These are phyloP conservation scores for Hoplodrina blanda DNA, from an alignment of 2,888 invertebrate species.

Conservation along the genomic window DNA sequence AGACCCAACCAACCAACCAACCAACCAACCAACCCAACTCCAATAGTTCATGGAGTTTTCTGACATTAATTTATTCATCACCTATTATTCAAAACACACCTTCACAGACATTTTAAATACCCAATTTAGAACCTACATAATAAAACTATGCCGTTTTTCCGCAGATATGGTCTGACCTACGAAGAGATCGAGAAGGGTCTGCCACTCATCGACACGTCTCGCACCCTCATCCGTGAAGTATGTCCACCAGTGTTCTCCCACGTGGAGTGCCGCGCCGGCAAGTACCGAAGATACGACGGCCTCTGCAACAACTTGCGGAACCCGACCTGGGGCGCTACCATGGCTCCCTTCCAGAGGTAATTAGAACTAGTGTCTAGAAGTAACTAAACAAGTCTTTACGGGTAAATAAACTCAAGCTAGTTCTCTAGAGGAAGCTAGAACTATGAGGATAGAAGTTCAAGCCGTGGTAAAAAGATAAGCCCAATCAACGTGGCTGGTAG, in stretches of 20 bases:
- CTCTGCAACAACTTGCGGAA: constrained; percentile 97
- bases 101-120: not conserved
- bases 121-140: not conserved
- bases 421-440: not conserved
- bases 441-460: not conserved
- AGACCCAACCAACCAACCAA: too few species aligned
- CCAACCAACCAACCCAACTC: too few species aligned
- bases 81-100: not conserved
- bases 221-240: constrained; percentile 95
- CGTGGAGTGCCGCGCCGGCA: constrained; percentile 96
- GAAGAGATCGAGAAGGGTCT: constrained; percentile 97
- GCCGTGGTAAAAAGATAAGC: not conserved
- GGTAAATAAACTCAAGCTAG: too few species aligned
- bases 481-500: not conserved
- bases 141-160: not conserved
- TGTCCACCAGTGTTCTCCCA: constrained; percentile 97
- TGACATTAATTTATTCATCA: not conserved
- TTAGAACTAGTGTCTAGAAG: not conserved
- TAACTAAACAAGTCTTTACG: not conserved
- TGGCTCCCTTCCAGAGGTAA: constrained; percentile 95
- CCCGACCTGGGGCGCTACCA: constrained; percentile 97
- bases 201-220: constrained; percentile 96
- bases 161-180: constrained; percentile 95
- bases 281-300: constrained; percentile 96
- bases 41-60: too few species aligned